Evolutionary conservation across 2,888 invertebrate species (phyloP).

Genomic region (Morpho helenor): DNA sequence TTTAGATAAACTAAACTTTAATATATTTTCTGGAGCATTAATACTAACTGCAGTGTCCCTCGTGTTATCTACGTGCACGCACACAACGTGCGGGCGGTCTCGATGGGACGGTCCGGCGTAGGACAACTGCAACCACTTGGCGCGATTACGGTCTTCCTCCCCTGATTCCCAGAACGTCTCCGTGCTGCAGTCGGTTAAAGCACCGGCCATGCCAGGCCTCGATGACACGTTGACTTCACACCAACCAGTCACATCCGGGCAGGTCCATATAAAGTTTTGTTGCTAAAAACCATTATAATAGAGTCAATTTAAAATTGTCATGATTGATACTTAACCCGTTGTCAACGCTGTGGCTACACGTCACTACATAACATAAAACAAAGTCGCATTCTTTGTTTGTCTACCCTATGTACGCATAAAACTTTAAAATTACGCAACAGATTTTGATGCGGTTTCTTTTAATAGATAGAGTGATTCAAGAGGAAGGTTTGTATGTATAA

Average conservation of each 20-base stretch:
- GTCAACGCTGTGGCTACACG: no score
- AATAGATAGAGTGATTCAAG: no score
- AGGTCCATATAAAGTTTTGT: conserved; percentile 81
- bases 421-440: no score
- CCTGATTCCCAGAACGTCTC: conserved; percentile 99
- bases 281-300: conserved; percentile 6
- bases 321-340: no score
- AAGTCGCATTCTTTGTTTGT: no score
- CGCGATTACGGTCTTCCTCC: conserved; percentile 96
- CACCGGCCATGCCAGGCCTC: conserved; percentile 95
- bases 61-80: conserved; percentile 96
- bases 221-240: conserved; percentile 94
- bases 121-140: conserved; percentile 86
- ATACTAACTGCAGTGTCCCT: conserved; percentile 89
- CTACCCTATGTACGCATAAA: no score
- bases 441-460: no score
- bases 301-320: no score
- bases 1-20: no score
- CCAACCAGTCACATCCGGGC: conserved; percentile 86
- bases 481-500: no score
- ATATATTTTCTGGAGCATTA: no score
- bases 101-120: conserved; percentile 61
- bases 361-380: no score
- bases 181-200: conserved; percentile 94
- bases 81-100: conserved; percentile 85